Base-by-base conservation (phyloP, 2,113 vertebrate species). In the Anoura caudifer region DNA sequence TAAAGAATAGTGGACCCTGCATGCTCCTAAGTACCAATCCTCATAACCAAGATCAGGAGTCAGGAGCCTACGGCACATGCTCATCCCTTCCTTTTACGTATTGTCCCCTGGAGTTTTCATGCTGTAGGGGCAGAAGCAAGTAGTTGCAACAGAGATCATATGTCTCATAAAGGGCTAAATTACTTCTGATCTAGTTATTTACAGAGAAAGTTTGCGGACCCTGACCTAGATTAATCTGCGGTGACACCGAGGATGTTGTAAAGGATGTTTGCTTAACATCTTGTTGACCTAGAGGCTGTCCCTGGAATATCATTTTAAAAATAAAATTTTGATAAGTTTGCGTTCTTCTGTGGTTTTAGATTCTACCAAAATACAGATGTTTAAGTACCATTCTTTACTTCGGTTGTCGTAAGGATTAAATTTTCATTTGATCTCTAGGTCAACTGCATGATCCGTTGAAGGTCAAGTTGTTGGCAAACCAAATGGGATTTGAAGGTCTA, bases 301-400 rank as follows among this genome's bases (percentile, higher is more conserved):
- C 33, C 33, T 69, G 67, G 28, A 82, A 54, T 86, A 81, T 45
- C 69, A 73, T 95, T 81, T 79, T n/a, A 52, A 73, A 96, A 94
- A 61, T 72, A 89, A 59, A 47, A 43, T 69, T 73, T 69, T 89
- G 52, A n/a, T 92, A 24, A 70, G 14, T 87, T 94, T 80, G 11
- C 16, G 79, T 79, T 94, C 67, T 92, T 91, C 0, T 41, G 0
- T 56, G 73, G 79, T 86, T 89, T 92, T 65, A 81, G 3, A 7
- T 70, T 52, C 65, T 63, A 22, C 38, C 61, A 89, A 70, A 87
- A 93, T 80, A 36, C 28, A 16, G 72, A 50, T 80, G 19, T 90
- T 52, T 89, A 87, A 87, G 63, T 52, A 28, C n/a, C 45, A 20
- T 43, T 24, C 22, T 88, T 77, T 85, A n/a, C n/a, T 59, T 14